Evolutionary conservation across 2,113 vertebrate species (phyloP).

Genomic region (Rhinogobius similis): DNA sequence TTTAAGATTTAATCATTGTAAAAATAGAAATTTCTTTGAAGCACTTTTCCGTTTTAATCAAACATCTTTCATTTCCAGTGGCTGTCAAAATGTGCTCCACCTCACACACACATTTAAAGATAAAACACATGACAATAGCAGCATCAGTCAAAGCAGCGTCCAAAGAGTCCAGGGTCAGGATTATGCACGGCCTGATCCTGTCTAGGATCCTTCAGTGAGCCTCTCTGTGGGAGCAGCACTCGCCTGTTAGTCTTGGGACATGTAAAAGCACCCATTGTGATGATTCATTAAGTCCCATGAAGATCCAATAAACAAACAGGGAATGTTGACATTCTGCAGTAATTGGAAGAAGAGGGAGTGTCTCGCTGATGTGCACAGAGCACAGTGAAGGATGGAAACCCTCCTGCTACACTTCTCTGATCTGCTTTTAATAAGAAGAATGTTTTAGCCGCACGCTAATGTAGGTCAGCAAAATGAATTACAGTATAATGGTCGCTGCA

Average conservation of each 20-base stretch:
- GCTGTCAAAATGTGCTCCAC: constrained; percentile 17
- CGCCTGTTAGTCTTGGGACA: constrained; percentile 1
- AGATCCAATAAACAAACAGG: constrained; percentile 63
- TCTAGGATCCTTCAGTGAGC: background rate
- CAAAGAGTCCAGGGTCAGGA: constrained; percentile 8
- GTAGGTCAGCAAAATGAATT: constrained; percentile 50
- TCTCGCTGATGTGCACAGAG: constrained; percentile 33
- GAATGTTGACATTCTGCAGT: constrained; percentile 58
- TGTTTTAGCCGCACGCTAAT: constrained; percentile 40
- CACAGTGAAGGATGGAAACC: constrained; percentile 51
- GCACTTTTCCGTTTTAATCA: constrained; percentile 10
- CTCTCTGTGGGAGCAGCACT: constrained; percentile 18
- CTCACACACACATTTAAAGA: constrained; percentile 19
- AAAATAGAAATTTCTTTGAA: constrained; percentile 21
- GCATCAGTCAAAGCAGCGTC: constrained; percentile 4
- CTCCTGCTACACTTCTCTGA: constrained; percentile 26
- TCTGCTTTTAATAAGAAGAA: constrained; percentile 48
- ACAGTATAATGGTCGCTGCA: constrained; percentile 15
- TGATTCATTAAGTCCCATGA: constrained; percentile 62
- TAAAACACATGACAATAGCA: constrained; percentile 16
- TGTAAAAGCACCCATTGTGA: constrained; percentile 34
- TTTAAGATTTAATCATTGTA: constrained; percentile 15
- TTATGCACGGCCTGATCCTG: constrained; percentile 16
- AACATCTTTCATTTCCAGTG: constrained; percentile 21
- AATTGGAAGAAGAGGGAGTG: constrained; percentile 63